Conservation (phyloP, 2,797 vertebrate species). For the Myotis daubentonii region DNA sequence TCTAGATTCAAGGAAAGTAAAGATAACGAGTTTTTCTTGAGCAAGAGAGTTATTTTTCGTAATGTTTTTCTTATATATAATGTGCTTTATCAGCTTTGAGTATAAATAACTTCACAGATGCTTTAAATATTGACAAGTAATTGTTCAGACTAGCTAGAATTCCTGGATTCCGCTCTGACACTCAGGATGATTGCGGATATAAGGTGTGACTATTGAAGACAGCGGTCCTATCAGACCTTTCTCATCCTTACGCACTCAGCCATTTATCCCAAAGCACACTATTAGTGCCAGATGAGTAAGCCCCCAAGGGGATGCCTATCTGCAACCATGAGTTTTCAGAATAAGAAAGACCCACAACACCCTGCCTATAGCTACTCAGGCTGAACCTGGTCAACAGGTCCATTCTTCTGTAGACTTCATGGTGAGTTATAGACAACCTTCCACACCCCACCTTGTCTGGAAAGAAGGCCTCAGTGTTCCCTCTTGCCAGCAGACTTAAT, state of each 20-base stretch:
- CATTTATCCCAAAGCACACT: background rate
- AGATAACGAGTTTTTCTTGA: conserved; percentile 17
- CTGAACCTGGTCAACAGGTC: background rate
- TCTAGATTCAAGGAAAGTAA: conserved; percentile 37
- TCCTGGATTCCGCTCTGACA: background rate
- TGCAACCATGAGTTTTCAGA: background rate
- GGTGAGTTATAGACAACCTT: background rate
- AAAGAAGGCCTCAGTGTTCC: background rate
- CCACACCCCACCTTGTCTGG: background rate
- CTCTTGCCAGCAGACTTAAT: background rate
- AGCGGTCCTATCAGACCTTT: background rate
- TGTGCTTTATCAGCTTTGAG: background rate
- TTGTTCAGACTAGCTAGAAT: background rate
- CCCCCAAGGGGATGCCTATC: background rate
- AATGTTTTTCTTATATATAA: background rate
- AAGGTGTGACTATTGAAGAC: background rate
- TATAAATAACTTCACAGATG: conserved; percentile 10
- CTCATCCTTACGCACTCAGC: background rate
- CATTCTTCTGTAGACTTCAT: background rate
- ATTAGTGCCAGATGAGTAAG: background rate
- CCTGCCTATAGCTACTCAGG: background rate
- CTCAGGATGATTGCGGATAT: background rate
- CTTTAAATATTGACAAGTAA: conserved; percentile 22
- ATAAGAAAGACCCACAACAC: conserved; percentile 6
- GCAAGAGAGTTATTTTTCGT: background rate